Base-by-base conservation (phyloP, 2,888 invertebrate species). In the Marasmarcha lunaedactyla region DNA sequence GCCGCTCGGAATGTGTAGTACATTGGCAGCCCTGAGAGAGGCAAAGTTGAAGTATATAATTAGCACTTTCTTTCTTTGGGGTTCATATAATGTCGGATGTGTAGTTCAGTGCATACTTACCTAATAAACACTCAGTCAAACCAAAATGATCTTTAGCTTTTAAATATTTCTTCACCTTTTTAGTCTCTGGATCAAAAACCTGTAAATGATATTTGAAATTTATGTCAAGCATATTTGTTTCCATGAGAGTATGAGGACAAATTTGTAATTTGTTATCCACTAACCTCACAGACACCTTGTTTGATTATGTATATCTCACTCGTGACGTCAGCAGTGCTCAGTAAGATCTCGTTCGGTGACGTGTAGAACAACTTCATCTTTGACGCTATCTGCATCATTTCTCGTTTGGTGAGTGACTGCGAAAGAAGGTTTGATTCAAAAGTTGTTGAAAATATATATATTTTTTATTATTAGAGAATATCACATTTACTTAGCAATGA, bases 291-390 rank as follows among this genome's bases (percentile, higher is more conserved):
- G 9, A 67, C 67, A 0, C 78, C 78, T 15, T 61, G 61, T 37
- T 67, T 72, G 35, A 78, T 66, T 35, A 78, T 58, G 36, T 68
- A 78, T 37, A 78, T 67, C 49, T 78, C 78, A 37, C 71, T 76
- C 42, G 57, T 63, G 10, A 76, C 63, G 40, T 78, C 78, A 0
- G 78, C 78, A 0, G 78, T 77, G 44, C 71, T 71, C 27, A 76
- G 39, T 2, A 78, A 47, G 20, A 78, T 65, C 54, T 78, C 78
- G 36, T 73, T 70, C 0, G 78, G 77, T 0, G 73, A 66, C 1
- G 72, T 64, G 47, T 69, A 68, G 49, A 77, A 78, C 25, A 73
- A 41, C 10, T 56, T 54, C 1, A 71, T 69, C 0, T 57, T 51
- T 0, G 73, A 60, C 1, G 71, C 66, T 30, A 77, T 51, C 0